phyloP scores from a whole-genome alignment of 2,113 vertebrate species.

The Abramis brama region DNA sequence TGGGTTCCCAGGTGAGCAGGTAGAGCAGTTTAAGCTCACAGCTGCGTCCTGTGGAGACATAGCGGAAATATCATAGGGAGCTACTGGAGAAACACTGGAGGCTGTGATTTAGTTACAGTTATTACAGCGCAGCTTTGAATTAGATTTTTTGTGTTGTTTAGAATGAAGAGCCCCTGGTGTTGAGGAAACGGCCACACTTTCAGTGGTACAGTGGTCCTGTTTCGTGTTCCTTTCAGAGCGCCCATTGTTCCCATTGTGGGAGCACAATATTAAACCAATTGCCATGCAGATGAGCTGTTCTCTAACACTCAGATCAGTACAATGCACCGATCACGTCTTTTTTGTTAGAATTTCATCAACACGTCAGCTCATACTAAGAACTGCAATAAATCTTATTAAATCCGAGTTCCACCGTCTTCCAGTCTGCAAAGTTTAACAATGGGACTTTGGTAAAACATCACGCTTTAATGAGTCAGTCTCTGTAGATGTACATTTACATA shows the following conservation, averaged over 20 bases:
- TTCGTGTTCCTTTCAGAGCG: conserved; percentile 47
- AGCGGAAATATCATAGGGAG: conserved; percentile 15
- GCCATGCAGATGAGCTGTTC: conserved; percentile 66
- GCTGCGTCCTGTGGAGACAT: conserved; percentile 21
- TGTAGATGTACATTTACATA: background rate
- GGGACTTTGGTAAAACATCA: conserved; percentile 5
- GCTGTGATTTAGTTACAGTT: conserved; percentile 44
- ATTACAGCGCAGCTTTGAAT: conserved; percentile 49
- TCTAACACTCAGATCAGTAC: conserved; percentile 60
- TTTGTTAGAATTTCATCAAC: conserved; percentile 65
- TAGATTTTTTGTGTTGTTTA: conserved; percentile 34
- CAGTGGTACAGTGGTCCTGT: conserved; percentile 36
- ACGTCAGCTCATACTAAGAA: conserved; percentile 66
- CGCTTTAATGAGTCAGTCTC: background rate
- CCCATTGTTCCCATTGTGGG: conserved; percentile 60
- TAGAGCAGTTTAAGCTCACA: conserved; percentile 25
- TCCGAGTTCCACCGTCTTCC: conserved; percentile 46
- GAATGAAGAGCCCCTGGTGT: background rate
- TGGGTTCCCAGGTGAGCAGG: conserved; percentile 30
- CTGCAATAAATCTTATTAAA: conserved; percentile 73
- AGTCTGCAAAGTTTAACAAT: conserved; percentile 2
- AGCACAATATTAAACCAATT: conserved; percentile 73
- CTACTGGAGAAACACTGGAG: conserved; percentile 8
- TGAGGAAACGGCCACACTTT: conserved; percentile 8
- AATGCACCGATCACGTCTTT: conserved; percentile 69